Conservation (phyloP, 1,140 invertebrate species). For the Harlomillsia oculata region DNA sequence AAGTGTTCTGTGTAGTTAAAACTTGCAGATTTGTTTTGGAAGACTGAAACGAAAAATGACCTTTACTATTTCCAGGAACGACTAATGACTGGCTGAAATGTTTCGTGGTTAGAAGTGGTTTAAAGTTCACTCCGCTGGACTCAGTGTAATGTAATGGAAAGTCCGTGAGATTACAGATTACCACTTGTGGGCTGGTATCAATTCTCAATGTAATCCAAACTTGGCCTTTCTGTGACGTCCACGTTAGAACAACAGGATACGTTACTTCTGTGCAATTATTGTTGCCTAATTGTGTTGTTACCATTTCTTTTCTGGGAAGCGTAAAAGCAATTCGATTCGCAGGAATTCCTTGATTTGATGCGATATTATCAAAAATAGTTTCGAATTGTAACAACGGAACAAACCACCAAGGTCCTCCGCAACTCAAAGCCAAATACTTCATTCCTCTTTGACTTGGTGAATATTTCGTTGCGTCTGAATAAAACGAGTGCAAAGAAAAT, state of each 20-base stretch:
- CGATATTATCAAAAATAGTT: slow-evolving; percentile 21
- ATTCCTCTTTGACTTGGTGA: no score
- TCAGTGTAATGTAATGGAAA: slow-evolving; percentile 15
- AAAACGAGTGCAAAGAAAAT: no score
- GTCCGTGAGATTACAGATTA: slow-evolving; percentile 14
- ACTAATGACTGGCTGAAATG: slow-evolving; percentile 27
- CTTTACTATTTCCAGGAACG: slow-evolving; percentile 4
- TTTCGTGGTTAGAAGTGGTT: slow-evolving; percentile 12
- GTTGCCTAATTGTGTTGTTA: not conserved
- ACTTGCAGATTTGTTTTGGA: slow-evolving; percentile 11
- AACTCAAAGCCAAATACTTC: slow-evolving; percentile 28
- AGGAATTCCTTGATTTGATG: slow-evolving; percentile 13
- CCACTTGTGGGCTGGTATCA: slow-evolving; percentile 20
- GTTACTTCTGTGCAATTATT: slow-evolving; percentile 2
- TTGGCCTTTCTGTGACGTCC: slow-evolving; percentile 31
- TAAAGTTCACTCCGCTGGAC: not conserved
- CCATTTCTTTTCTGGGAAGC: slow-evolving; percentile 17
- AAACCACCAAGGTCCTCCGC: slow-evolving; percentile 33
- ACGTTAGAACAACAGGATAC: slow-evolving; percentile 18
- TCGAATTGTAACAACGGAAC: slow-evolving; percentile 26
- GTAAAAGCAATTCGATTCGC: slow-evolving; percentile 16
- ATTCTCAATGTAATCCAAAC: slow-evolving; percentile 29
- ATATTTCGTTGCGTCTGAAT: no score
- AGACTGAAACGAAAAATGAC: slow-evolving; percentile 13
- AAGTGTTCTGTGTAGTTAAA: no score